Conservation (phyloP, 2,113 vertebrate species). For the Sardina pilchardus region DNA sequence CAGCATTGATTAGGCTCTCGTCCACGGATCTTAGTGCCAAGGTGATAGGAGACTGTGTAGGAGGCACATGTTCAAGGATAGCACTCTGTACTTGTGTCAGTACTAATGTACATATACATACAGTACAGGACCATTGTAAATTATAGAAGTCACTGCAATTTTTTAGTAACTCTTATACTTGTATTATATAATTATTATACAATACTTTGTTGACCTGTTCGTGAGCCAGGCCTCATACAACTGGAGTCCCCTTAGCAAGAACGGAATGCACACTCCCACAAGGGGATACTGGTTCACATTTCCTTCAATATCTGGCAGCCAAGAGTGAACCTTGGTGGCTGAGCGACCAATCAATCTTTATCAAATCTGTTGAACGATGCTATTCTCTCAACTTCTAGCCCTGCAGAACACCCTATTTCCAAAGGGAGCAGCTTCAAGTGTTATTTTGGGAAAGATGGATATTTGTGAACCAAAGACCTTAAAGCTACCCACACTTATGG, state of each 20-base stretch:
- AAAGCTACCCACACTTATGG: no score
- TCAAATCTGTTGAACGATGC: not conserved
- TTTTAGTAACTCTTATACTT: not conserved
- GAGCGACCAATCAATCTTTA: not conserved
- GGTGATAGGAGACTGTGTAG: not conserved
- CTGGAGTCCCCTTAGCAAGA: not conserved
- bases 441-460: no score
- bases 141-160: not conserved
- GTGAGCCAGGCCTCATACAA: not conserved
- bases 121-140: not conserved
- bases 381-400: not conserved
- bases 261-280: not conserved
- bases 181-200: not conserved
- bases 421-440: not conserved
- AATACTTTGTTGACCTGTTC: not conserved
- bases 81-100: not conserved
- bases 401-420: not conserved
- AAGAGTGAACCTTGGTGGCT: not conserved
- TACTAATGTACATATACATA: not conserved
- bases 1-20: not conserved
- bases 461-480: no score
- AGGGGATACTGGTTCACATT: not conserved
- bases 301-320: constrained; percentile 6
- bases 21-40: not conserved
- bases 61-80: not conserved